Base-by-base conservation (phyloP, 2,113 vertebrate genomes). In the Leuciscus idus region DNA sequence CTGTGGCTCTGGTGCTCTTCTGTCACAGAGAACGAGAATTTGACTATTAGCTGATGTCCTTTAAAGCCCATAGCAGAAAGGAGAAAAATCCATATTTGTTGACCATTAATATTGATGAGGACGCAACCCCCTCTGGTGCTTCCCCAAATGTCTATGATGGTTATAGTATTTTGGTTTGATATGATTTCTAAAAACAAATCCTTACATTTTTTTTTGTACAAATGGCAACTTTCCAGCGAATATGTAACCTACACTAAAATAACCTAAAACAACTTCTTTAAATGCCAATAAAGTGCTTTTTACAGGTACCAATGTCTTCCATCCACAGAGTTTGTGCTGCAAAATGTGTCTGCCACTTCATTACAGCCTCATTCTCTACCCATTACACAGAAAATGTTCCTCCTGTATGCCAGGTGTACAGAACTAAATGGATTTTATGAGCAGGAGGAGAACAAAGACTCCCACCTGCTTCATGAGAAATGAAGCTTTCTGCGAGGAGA, bases 1-100 rank as follows among this genome's bases (percentile, higher is more conserved):
- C 95, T 96, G 90, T 94, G 94, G 95, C 95, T 94, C 86, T 93
- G 95, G 93, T 96, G 94, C 89, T 97, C 94, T 90, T 95, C 95
- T 90, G 94, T 95, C 94, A 97, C 93, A 93, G 93, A 92, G 93
- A 92, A 89, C 92, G 93, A 81, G 81, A 85, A 68, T 68, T 68
- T 36, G 30, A 36, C 66, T 19, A 8, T 36, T 36, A 68, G 30
- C 17, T 36, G 30, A 68, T 36, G 30, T 68, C 30, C 66, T 68
- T 33, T 68, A 36, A 68, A 36, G 66, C 17, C 66, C 30, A 68
- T 19, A 19, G 30, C 15, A 68, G 6, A 68, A 68, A 36, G 19
- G 19, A 57, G 55, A 57, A 39, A 70, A 70, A 70, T 72, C 19
- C 30, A 68, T 68, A 9, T 36, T 36, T 68, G 66, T 36, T 68